Evolutionary conservation across 2,113 vertebrate genomes (phyloP), one percentile per base, ranked within the genome.

Genomic region (Tetrao urogallus): DNA sequence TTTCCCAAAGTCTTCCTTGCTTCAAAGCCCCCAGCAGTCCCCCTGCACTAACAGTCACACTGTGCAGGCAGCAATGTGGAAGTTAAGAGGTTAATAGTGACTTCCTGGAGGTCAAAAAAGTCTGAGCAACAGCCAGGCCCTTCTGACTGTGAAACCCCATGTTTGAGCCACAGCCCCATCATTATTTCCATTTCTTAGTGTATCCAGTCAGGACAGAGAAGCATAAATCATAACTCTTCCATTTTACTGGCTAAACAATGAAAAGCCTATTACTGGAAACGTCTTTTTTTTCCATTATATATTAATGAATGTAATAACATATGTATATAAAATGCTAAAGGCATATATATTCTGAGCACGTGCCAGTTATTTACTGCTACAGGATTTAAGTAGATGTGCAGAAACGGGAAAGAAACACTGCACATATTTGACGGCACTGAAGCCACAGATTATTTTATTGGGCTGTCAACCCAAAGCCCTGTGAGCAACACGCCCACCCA

Each of bases 101-200:
- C 43, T 74, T 91, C 76, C 64, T 82, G 20, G 24, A 92, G 78
- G 67, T 88, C 85, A 94, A 48, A 56, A 43, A 83, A 89, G 54
- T 50, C 43, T 50, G 76, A 94, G 58, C 43, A 84, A 81, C 48
- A 58, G 82, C 91, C 94, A 92, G 93, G 80, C 36, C 77, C 67
- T 88, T 83, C 69, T 90, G 89, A 25, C 91, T 86, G 24, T 61
- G 69, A 93, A 96, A 89, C 81, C 80, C 48, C 73, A 54, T 34
- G 58, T 63, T 69, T 70, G 70, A 94, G 88, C 82, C 94, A 86
- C 93, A 95, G 90, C 52, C 90, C 45, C 86, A 66, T 90, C 86
- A 92, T 92, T 95, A 94, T 95, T 97, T 94, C 94, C 93, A 94
- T 75, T 96, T 92, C 66, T 90, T 78, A 75, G 13, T 30, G 18